These are phyloP conservation scores for Erynnis tages DNA, from an alignment of 2,888 invertebrate genomes.

Conservation along the genomic window DNA sequence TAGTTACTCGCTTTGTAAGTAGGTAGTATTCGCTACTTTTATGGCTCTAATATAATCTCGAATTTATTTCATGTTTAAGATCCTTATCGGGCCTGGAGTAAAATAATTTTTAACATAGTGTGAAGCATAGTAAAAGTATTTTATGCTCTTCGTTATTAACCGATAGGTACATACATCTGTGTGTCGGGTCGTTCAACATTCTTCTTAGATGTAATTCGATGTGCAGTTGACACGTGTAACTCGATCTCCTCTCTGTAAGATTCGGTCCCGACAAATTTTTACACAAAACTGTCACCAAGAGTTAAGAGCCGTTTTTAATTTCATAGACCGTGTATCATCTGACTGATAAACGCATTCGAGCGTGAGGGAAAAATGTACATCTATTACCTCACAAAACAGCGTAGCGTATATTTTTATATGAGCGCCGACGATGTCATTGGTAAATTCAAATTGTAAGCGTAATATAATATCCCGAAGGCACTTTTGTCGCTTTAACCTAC, in stretches of 20 bases:
- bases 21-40: conserved; percentile 23
- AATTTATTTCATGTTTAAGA: conserved; percentile 13
- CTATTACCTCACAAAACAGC: conserved; percentile 68
- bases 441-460: conserved; percentile 58
- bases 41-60: conserved; percentile 12
- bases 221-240: conserved; percentile 34
- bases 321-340: conserved; percentile 59
- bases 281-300: conserved; percentile 65
- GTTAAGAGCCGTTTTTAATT: conserved; percentile 58
- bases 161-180: background rate
- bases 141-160: conserved; percentile 1
- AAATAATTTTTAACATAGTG: conserved; percentile 6
- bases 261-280: conserved; percentile 43
- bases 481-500: conserved; percentile 48
- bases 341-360: conserved; percentile 56
- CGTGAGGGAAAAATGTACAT: conserved; percentile 62
- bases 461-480: conserved; percentile 57
- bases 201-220: conserved; percentile 32
- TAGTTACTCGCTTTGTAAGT: conserved; percentile 29
- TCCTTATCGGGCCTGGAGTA: conserved; percentile 2
- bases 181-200: conserved; percentile 9
- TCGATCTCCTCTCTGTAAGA: conserved; percentile 30
- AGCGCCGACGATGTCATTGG: conserved; percentile 69
- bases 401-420: conserved; percentile 68
- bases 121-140: background rate